Evolutionary conservation across 2,888 invertebrate genomes (phyloP).

Genomic region (Eupithecia vulgata): DNA sequence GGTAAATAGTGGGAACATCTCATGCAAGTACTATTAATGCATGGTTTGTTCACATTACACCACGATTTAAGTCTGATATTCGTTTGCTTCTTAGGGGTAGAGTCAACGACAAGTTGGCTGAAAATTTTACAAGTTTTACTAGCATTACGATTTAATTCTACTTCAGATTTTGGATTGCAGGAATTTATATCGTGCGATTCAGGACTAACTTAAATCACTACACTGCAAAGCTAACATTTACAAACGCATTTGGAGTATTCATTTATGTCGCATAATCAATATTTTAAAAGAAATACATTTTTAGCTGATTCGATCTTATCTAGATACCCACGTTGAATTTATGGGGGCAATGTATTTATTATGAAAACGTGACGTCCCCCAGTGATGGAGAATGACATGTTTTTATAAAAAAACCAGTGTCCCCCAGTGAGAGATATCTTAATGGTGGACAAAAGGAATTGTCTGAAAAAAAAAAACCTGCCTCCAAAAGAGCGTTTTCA

Average conservation of each 20-base stretch:
- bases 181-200: not conserved
- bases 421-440: too few relatives aligned
- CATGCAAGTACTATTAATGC: slow-evolving; percentile 33
- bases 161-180: not conserved
- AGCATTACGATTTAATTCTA: not conserved
- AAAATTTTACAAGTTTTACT: not conserved
- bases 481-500: not conserved
- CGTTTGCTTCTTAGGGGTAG: not conserved
- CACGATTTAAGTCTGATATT: slow-evolving; percentile 2
- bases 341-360: too few relatives aligned
- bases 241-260: not conserved
- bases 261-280: not conserved
- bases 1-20: slow-evolving; percentile 47
- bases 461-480: not conserved
- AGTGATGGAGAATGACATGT: too few relatives aligned
- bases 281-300: too few relatives aligned
- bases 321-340: too few relatives aligned
- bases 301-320: too few relatives aligned
- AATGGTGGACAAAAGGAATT: too few relatives aligned
- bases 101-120: not conserved
- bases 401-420: too few relatives aligned
- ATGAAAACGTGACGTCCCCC: too few relatives aligned
- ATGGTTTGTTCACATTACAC: slow-evolving; percentile 39
- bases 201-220: not conserved
- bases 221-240: not conserved